Evolutionary conservation across 2,113 vertebrate genomes (phyloP).

Genomic region (Cottus gobio): DNA sequence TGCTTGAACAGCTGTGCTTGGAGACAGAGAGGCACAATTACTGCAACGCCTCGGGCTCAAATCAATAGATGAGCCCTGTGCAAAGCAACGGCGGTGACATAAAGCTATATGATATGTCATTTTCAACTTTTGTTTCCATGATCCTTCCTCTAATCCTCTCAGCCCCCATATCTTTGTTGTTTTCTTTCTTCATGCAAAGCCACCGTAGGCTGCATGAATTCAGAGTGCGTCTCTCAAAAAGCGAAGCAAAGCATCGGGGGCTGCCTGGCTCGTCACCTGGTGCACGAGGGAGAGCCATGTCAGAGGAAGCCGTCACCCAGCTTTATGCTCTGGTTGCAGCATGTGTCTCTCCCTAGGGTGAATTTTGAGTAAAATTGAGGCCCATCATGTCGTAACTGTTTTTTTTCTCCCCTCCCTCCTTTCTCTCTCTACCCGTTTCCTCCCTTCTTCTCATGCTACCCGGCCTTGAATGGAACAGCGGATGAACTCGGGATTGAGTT

Average conservation of each 20-base stretch:
- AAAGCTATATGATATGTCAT: conserved; percentile 64
- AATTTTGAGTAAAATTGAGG: conserved; percentile 44
- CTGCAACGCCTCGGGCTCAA: conserved; percentile 53
- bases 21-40: conserved; percentile 69
- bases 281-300: conserved; percentile 45
- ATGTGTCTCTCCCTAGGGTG: conserved; percentile 39
- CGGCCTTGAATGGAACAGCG: conserved; percentile 68
- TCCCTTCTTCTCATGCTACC: conserved; percentile 16
- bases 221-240: conserved; percentile 29
- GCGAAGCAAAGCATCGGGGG: conserved; percentile 32
- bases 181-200: conserved; percentile 49
- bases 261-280: conserved; percentile 59
- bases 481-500: conserved; percentile 86
- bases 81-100: conserved; percentile 50
- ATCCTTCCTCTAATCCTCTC: conserved; percentile 62
- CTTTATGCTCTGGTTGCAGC: conserved; percentile 45
- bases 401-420: neutral
- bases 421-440: neutral
- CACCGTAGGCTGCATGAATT: conserved; percentile 32
- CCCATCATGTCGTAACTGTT: conserved; percentile 59
- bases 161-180: conserved; percentile 46
- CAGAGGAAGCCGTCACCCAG: conserved; percentile 50
- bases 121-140: conserved; percentile 60
- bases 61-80: conserved; percentile 57
- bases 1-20: conserved; percentile 42